Evolutionary conservation across 2,888 invertebrate species (phyloP).

Genomic region (Lordiphosa fenestrarum): DNA sequence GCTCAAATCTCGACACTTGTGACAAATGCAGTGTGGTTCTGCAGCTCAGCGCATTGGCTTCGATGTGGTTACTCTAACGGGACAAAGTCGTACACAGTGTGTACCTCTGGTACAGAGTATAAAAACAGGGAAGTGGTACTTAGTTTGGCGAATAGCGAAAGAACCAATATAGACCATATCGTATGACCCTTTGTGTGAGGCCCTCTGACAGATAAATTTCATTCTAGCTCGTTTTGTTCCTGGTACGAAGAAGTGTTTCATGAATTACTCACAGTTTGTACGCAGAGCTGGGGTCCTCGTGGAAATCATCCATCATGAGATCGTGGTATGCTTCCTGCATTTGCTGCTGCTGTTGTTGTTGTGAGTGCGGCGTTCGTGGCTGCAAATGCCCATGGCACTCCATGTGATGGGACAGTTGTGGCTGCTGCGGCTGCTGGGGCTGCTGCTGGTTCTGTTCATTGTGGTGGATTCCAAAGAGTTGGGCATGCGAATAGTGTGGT

Average conservation of each 20-base stretch:
- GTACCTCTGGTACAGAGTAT: too few species aligned
- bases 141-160: neutral
- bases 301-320: constrained; percentile 77
- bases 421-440: constrained; percentile 43
- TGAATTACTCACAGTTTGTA: constrained; percentile 78
- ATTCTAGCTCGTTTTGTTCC: too few species aligned
- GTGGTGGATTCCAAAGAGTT: constrained; percentile 54
- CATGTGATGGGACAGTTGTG: constrained; percentile 57
- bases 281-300: constrained; percentile 70
- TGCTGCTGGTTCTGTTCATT: constrained; percentile 47
- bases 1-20: too few species aligned
- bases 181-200: too few species aligned
- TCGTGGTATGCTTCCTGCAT: constrained; percentile 66
- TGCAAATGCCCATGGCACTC: constrained; percentile 78
- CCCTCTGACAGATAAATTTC: too few species aligned
- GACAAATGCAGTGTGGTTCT: too few species aligned
- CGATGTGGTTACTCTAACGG: too few species aligned
- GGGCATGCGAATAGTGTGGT: constrained; percentile 56
- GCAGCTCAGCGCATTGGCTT: too few species aligned
- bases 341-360: constrained; percentile 40
- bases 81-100: too few species aligned
- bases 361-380: constrained; percentile 40
- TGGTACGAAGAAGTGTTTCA: constrained; percentile 8
- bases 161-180: too few species aligned
- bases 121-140: neutral